Conservation (phyloP, 2,113 vertebrate species). For the Alectura lathami region DNA sequence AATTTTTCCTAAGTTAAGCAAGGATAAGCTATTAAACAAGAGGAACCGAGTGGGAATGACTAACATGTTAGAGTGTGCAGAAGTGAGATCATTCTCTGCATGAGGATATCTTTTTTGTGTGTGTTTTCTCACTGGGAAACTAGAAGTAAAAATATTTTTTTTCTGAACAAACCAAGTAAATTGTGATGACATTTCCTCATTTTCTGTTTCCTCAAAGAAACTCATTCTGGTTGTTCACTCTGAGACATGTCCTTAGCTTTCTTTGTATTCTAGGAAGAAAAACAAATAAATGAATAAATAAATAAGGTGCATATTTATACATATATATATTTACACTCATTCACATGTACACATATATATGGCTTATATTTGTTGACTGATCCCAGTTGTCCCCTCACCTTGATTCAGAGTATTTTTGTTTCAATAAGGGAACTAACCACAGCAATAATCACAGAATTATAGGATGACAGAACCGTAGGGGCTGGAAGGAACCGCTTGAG, state of each 20-base stretch:
- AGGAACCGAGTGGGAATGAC: constrained; percentile 26
- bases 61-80: neutral
- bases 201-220: constrained; percentile 40
- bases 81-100: constrained; percentile 3
- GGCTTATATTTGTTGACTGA: neutral
- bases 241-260: neutral
- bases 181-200: constrained; percentile 1
- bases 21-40: neutral
- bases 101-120: neutral
- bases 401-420: neutral
- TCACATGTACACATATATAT: neutral
- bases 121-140: neutral
- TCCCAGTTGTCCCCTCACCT: neutral
- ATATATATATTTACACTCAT: neutral
- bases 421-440: neutral
- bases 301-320: rapidly evolving
- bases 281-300: neutral
- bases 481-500: no score
- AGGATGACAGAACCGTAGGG: no score
- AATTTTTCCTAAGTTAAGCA: neutral
- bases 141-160: neutral
- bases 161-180: neutral
- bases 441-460: neutral
- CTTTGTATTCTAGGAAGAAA: constrained; percentile 51
- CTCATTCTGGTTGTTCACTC: constrained; percentile 8